Conservation (phyloP, 2,113 vertebrate species). For the Ptyas mucosa region DNA sequence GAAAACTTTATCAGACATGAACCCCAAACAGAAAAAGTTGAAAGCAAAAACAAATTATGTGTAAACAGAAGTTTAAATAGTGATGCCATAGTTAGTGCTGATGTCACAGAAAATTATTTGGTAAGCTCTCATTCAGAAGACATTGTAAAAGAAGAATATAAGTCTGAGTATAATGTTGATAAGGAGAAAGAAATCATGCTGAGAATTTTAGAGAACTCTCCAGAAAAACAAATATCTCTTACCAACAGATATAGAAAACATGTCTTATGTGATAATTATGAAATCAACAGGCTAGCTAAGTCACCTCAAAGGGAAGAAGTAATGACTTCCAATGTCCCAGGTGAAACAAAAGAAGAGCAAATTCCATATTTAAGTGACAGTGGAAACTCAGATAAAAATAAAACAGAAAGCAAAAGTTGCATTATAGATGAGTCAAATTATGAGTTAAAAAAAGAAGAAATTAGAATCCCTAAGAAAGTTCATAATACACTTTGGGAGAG, state of each 20-base stretch:
- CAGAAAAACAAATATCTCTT: slow-evolving; percentile 36
- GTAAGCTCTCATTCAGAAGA: slow-evolving; percentile 9
- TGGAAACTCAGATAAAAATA: slow-evolving; percentile 16
- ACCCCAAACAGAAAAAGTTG: slow-evolving; percentile 40
- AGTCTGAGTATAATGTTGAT: slow-evolving; percentile 21
- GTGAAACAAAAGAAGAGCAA: slow-evolving; percentile 9
- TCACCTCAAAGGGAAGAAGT: neutral
- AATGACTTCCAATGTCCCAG: neutral
- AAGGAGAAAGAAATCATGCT: slow-evolving; percentile 54
- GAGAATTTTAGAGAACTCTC: slow-evolving; percentile 34
- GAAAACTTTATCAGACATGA: slow-evolving; percentile 43
- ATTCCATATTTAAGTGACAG: slow-evolving; percentile 31
- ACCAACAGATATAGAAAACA: slow-evolving; percentile 19
- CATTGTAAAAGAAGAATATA: slow-evolving; percentile 34
- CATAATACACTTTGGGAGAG: neutral
- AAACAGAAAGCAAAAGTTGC: neutral
- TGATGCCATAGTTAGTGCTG: neutral
- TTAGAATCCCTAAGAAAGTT: neutral
- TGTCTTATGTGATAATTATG: neutral
- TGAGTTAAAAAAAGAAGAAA: neutral
- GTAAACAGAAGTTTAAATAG: slow-evolving; percentile 50
- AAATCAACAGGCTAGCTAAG: neutral
- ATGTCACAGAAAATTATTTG: slow-evolving; percentile 36
- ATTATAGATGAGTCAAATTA: slow-evolving; percentile 9
- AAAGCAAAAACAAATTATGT: slow-evolving; percentile 47